These are phyloP conservation scores for Dryomyza anilis DNA, from an alignment of 2,888 invertebrate species.

Conservation along the genomic window DNA sequence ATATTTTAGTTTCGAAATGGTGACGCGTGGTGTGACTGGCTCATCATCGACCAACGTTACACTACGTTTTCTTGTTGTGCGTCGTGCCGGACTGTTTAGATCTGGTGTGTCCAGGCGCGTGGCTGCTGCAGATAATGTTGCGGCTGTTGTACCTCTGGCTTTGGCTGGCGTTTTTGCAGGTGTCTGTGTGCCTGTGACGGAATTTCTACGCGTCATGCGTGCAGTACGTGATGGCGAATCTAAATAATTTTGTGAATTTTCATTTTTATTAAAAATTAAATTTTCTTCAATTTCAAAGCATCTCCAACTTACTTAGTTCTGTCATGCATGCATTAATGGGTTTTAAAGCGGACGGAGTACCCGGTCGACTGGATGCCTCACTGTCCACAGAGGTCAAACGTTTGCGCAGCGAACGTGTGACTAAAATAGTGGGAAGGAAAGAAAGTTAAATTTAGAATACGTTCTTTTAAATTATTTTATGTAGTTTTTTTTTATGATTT, in stretches of 20 bases:
- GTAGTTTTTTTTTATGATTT: too few species aligned
- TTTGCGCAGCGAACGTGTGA: constrained; percentile 46
- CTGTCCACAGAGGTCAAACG: constrained; percentile 43
- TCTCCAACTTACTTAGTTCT: constrained; percentile 39
- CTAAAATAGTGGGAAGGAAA: too few species aligned
- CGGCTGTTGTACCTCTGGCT: constrained; percentile 25
- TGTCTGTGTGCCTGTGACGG: constrained; percentile 39
- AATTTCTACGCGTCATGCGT: constrained; percentile 42
- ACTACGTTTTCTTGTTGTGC: constrained; percentile 35
- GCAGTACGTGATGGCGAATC: constrained; percentile 42
- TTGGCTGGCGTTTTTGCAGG: constrained; percentile 34
- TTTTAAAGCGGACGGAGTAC: constrained; percentile 39
- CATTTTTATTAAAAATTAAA: constrained; percentile 3
- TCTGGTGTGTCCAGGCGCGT: constrained; percentile 40
- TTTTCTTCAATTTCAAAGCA: too few species aligned
- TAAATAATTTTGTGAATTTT: constrained; percentile 18
- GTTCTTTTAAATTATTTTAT: too few species aligned
- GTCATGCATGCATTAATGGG: constrained; percentile 21
- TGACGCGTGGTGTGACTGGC: constrained; percentile 17
- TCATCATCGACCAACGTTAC: constrained; percentile 31
- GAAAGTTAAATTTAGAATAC: too few species aligned
- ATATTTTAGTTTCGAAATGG: constrained; percentile 6
- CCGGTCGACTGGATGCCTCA: constrained; percentile 40
- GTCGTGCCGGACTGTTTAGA: constrained; percentile 36
- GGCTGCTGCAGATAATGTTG: not conserved